These are phyloP conservation scores for Lepidocolaptes lacrymiger DNA, from an alignment of 2,797 vertebrate species.

Conservation along the genomic window DNA sequence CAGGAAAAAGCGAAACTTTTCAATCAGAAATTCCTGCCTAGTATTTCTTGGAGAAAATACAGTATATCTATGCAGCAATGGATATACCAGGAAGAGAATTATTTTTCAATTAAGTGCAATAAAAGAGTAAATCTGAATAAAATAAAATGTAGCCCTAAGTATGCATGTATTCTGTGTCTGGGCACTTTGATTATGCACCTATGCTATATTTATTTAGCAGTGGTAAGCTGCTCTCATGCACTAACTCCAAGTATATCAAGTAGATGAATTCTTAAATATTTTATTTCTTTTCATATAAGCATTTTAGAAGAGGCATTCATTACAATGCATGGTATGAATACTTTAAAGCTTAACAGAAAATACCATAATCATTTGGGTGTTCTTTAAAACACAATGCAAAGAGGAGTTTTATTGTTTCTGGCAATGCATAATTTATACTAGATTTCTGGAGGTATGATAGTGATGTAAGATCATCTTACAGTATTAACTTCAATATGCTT, in stretches of 20 bases:
- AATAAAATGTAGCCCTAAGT: neutral
- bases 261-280: neutral
- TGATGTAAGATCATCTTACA: neutral
- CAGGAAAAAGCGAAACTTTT: neutral
- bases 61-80: neutral
- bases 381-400: neutral
- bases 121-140: neutral
- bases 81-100: neutral
- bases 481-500: neutral
- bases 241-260: neutral
- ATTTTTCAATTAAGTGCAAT: neutral
- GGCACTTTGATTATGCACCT: neutral
- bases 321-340: neutral
- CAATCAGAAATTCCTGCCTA: neutral
- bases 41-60: neutral
- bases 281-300: neutral
- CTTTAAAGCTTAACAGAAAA: neutral
- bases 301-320: neutral
- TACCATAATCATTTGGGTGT: fast-evolving
- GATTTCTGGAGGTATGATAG: neutral
- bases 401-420: neutral
- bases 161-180: neutral
- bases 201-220: neutral
- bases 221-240: neutral
- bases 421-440: neutral